Evolutionary conservation across 2,888 invertebrate genomes (phyloP).

Genomic region (Noctua janthina): DNA sequence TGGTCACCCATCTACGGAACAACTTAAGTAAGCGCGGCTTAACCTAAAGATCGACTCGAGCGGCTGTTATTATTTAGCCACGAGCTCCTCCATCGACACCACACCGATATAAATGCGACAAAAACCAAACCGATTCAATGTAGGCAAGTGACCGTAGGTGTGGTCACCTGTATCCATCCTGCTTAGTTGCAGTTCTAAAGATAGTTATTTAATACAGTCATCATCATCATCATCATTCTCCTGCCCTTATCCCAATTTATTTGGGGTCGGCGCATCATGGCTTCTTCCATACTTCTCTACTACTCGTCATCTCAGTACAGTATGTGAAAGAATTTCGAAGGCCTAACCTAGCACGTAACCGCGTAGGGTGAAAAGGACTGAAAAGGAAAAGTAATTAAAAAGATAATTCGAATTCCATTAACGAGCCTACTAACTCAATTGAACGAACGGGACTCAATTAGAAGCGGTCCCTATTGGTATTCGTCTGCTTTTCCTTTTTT

Average conservation of each 20-base stretch:
- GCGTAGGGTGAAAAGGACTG: constrained; percentile 15
- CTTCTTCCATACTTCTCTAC: too few species aligned
- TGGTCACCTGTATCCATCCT: neutral
- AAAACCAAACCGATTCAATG: neutral
- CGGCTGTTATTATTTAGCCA: neutral
- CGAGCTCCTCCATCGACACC: neutral
- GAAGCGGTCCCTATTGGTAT: neutral
- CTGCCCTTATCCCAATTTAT: too few species aligned
- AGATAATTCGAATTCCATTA: constrained; percentile 44
- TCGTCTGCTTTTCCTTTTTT: neutral
- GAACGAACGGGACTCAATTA: constrained; percentile 11
- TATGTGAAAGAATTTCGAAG: constrained; percentile 4
- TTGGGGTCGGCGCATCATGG: too few species aligned
- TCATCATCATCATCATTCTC: too few species aligned
- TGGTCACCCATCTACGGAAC: neutral
- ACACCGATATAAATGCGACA: neutral
- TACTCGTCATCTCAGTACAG: neutral
- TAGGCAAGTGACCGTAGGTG: neutral
- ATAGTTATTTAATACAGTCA: neutral
- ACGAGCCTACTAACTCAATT: constrained; percentile 30
- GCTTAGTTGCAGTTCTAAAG: neutral
- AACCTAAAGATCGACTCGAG: neutral
- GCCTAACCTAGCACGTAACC: neutral
- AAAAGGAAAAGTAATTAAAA: constrained; percentile 47
- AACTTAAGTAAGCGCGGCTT: neutral